Conservation (phyloP, 2,113 vertebrate genomes). For the Colossoma macropomum region DNA sequence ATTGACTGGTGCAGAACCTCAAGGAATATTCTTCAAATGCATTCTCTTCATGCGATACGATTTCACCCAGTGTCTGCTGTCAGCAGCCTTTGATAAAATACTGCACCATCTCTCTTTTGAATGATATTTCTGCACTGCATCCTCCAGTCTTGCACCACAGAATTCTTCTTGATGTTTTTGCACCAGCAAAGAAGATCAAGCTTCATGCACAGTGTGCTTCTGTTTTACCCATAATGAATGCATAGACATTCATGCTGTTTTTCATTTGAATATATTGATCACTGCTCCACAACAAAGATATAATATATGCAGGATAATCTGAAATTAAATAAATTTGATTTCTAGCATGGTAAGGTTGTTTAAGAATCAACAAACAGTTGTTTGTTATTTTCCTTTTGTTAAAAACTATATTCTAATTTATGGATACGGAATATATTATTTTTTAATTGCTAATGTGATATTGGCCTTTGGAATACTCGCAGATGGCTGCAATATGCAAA, state of each 20-base stretch:
- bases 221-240: conserved; percentile 3
- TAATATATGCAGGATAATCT: neutral
- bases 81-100: conserved; percentile 50
- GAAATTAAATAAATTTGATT: neutral
- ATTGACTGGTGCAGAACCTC: conserved; percentile 38
- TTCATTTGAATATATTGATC: neutral
- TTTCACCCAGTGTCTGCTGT: conserved; percentile 36
- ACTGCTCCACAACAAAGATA: neutral
- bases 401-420: neutral
- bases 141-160: conserved; percentile 18
- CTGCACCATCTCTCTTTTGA: conserved; percentile 27
- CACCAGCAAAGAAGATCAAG: neutral
- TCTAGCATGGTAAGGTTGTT: neutral
- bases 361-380: neutral
- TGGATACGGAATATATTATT: neutral
- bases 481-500: too few relatives aligned
- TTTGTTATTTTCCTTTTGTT: neutral
- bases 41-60: conserved; percentile 22
- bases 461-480: too few relatives aligned
- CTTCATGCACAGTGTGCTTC: neutral
- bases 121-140: conserved; percentile 19
- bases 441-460: too few relatives aligned
- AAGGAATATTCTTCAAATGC: conserved; percentile 33
- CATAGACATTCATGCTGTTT: neutral
- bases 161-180: conserved; percentile 5